Evolutionary conservation across 2,888 invertebrate genomes (phyloP).

Genomic region (Camponotus fellah): DNA sequence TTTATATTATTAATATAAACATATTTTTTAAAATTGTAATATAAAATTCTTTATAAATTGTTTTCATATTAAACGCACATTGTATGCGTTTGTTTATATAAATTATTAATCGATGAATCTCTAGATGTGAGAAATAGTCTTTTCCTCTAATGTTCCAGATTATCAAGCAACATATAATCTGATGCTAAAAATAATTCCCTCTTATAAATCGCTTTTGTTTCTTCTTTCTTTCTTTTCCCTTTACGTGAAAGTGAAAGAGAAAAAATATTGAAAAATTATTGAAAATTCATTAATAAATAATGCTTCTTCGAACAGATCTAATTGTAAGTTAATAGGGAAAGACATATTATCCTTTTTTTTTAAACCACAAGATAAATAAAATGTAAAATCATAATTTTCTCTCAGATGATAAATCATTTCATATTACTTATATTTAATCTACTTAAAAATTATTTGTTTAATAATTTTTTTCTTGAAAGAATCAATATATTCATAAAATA

Average conservation of each 20-base stretch:
- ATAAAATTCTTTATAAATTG: background rate
- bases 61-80: background rate
- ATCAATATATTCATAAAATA: background rate
- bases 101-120: background rate
- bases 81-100: background rate
- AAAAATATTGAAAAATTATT: constrained; percentile 53
- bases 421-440: background rate
- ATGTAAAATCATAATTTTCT: background rate
- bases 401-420: background rate
- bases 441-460: background rate
- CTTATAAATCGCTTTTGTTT: constrained; percentile 32
- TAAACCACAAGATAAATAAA: constrained; percentile 5
- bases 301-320: constrained; percentile 8
- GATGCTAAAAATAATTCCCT: constrained; percentile 13
- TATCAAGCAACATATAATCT: background rate
- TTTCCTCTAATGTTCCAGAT: background rate
- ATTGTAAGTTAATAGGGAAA: background rate
- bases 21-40: background rate
- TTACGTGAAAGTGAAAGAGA: constrained; percentile 60
- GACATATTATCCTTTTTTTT: background rate
- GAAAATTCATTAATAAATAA: constrained; percentile 57
- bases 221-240: constrained; percentile 65
- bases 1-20: background rate
- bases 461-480: background rate
- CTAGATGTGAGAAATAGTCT: background rate